Conservation (phyloP, 2,888 invertebrate species). For the Drosophila pegasa region DNA sequence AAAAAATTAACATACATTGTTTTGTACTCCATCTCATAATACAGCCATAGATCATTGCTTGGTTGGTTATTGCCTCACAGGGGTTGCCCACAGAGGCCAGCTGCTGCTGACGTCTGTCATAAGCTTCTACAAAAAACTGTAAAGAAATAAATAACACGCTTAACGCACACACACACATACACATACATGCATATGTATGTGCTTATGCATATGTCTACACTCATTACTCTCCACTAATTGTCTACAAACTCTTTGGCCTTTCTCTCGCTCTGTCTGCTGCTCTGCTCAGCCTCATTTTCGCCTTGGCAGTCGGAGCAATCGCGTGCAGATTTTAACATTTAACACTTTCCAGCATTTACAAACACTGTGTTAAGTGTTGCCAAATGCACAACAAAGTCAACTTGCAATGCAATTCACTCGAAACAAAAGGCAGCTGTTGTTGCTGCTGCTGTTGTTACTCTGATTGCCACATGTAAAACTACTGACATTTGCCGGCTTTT, state of each 20-base stretch:
- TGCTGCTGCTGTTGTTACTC: slow-evolving; percentile 44
- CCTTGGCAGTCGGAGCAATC: slow-evolving; percentile 21
- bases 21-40: background rate
- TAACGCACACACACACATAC: background rate
- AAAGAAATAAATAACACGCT: background rate
- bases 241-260: background rate
- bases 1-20: background rate
- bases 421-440: slow-evolving; percentile 50
- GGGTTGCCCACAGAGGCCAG: slow-evolving; percentile 3
- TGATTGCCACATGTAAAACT: slow-evolving; percentile 62
- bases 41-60: background rate
- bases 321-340: slow-evolving; percentile 51
- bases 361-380: slow-evolving; percentile 30
- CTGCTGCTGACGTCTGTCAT: slow-evolving; percentile 5
- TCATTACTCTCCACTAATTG: slow-evolving; percentile 3
- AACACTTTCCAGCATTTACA: slow-evolving; percentile 27
- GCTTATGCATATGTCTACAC: background rate
- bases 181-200: background rate
- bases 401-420: slow-evolving; percentile 52
- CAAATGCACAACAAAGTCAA: slow-evolving; percentile 27
- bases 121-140: slow-evolving; percentile 1
- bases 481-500: slow-evolving; percentile 46
- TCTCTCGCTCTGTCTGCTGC: background rate
- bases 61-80: slow-evolving; percentile 3
- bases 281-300: background rate